Conservation (phyloP, 2,888 invertebrate species). For the Limnephilus marmoratus region DNA sequence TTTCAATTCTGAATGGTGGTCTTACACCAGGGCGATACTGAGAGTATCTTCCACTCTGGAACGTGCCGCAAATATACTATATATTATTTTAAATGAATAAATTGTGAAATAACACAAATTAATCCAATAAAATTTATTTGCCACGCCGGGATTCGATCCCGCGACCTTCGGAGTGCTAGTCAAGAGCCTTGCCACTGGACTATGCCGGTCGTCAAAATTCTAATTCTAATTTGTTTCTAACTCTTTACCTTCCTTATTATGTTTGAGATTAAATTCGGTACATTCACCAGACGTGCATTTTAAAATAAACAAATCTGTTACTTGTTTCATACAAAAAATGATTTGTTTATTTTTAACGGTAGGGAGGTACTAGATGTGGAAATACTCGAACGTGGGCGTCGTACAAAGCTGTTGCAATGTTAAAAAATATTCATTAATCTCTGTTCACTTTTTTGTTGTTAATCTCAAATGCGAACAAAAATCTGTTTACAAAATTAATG, state of each 20-base stretch:
- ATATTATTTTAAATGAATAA: too few species aligned
- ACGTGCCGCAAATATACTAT: too few species aligned
- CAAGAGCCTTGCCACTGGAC: too few species aligned
- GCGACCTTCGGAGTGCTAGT: too few species aligned
- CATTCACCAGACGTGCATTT: not conserved
- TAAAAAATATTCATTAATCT: not conserved
- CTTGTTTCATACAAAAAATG: not conserved
- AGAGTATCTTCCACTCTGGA: too few species aligned
- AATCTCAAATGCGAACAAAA: not conserved
- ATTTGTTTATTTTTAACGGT: not conserved
- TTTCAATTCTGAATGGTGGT: too few species aligned
- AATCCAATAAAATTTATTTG: too few species aligned
- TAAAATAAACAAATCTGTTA: not conserved
- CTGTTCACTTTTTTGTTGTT: not conserved
- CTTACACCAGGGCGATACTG: too few species aligned
- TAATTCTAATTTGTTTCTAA: too few species aligned
- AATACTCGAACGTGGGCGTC: not conserved
- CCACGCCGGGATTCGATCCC: too few species aligned
- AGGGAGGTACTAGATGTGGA: not conserved
- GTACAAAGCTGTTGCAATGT: not conserved
- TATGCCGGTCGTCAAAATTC: too few species aligned
- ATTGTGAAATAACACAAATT: too few species aligned
- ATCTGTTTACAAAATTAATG: not conserved
- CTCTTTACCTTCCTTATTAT: not conserved
- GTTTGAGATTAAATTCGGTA: not conserved